Evolutionary conservation across 2,888 invertebrate genomes (phyloP).

Genomic region (Acleris holmiana): DNA sequence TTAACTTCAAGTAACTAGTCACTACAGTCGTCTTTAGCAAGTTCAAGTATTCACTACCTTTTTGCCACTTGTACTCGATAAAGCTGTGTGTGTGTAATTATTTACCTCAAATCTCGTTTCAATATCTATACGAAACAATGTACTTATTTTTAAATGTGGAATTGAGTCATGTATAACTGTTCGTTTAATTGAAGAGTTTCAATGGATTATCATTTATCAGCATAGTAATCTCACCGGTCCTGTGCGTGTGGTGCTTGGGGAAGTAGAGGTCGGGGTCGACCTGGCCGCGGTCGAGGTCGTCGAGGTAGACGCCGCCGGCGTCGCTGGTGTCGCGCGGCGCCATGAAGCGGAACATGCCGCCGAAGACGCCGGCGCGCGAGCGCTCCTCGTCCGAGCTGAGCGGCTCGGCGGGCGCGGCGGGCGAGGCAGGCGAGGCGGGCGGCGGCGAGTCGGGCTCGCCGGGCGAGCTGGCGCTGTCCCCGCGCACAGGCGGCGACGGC

Average conservation of each 20-base stretch:
- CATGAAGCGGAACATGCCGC: slow-evolving; percentile 97
- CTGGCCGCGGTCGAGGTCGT: slow-evolving; percentile 94
- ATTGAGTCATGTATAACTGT: too few relatives aligned
- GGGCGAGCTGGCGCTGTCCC: slow-evolving; percentile 48
- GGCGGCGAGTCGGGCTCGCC: slow-evolving; percentile 52
- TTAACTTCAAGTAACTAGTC: too few relatives aligned
- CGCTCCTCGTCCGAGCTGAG: slow-evolving; percentile 82
- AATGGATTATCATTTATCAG: background rate
- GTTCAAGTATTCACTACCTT: too few relatives aligned
- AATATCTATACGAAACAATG: too few relatives aligned
- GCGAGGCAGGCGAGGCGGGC: slow-evolving; percentile 58
- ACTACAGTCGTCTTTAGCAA: too few relatives aligned
- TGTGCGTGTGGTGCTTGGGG: slow-evolving; percentile 88
- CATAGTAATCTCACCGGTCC: slow-evolving; percentile 19
- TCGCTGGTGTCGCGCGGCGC: slow-evolving; percentile 75
- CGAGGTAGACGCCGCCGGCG: slow-evolving; percentile 94
- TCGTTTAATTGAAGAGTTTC: background rate
- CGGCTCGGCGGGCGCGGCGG: slow-evolving; percentile 70
- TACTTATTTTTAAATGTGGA: too few relatives aligned
- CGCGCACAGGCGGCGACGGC: slow-evolving; percentile 83
- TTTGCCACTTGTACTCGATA: too few relatives aligned
- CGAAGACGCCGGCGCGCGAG: slow-evolving; percentile 88
- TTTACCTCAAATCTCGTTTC: too few relatives aligned
- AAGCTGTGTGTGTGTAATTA: too few relatives aligned
- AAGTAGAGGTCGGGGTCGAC: slow-evolving; percentile 96